Base-by-base conservation (phyloP, 2,113 vertebrate species). In the Rhinopomastus cyanomelas region DNA sequence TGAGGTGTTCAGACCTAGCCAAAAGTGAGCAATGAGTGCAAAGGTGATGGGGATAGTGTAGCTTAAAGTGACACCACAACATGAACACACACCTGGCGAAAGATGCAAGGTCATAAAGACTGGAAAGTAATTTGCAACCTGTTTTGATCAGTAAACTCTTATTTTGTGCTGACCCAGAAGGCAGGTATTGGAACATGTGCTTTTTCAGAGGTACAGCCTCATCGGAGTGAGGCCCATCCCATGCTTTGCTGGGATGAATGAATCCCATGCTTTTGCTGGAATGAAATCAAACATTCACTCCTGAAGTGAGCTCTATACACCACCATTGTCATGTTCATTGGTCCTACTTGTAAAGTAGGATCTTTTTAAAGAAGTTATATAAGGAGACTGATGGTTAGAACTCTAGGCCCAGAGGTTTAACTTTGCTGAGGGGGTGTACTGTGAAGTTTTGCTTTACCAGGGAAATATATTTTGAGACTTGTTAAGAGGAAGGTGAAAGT, bases 31-130 rank as follows among this genome's bases (percentile, higher is more conserved):
- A 81, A 11, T 62, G 32, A 46, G 64, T 37, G 12, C 12, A 32
- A 71, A 17, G 7, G 9, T 48, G 11, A 5, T 14, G 9, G 52
- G 20, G 3, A 16, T 5, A 53, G 22, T 12, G 8, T 23, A 48
- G 37, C 5, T 6, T 56, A 12, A 42, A 1, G 1, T 60, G 20
- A 71, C 8, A 19, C 13, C 34, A 22, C 1, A 5, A 30, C 10
- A 32, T 15, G 14, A 59, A 19, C 21, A 18, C 8, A 6, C 8
- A 37, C 16, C 44, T 44, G 3, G 34, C 49, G 30, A 57, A 66
- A 85, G 9, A 27, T 39, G 2, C 2, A 4, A 4, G 11, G 5
- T 74, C 0, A 64, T 64, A 64, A 67, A 85, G 6, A 60, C n/a
- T 59, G 37, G 30, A 49, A 62, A 48, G 23, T 39, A 48, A 64